Base-by-base conservation (phyloP, 2,888 invertebrate genomes). In the Teinopalpus imperialis region DNA sequence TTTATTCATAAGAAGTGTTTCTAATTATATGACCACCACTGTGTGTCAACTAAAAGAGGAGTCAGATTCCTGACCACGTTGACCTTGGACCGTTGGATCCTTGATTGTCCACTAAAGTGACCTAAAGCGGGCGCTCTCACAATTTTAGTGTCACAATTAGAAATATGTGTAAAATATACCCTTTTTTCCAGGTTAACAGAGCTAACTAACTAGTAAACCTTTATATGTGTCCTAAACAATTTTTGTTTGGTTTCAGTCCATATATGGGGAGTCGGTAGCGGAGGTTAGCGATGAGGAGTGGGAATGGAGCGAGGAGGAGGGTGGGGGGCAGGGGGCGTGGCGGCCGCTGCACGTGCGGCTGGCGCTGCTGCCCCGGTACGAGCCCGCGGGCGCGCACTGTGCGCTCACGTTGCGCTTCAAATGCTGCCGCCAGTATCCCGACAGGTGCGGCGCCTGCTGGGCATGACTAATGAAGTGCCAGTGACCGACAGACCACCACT, bases 381-480 rank as follows among this genome's bases (percentile, higher is more conserved):
- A 95, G 55, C 94, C 93, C 43, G 91, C 92, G 34, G 92, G 93
- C 1, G 87, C 90, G 2, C 91, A 95, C 73, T 95, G 94, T 12
- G 91, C 92, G 53, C 90, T 96, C 3, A 94, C 95, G 51, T 76
- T 98, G 40, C 93, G 93, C 59, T 89, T 98, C 14, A 91, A 90
- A 43, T 97, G 97, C 63, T 90, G 93, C 13, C 78, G 89, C 0
- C 91, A 90, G 46, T 98, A 98, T 85, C 98, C 98, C 12, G 92
- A 95, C 66, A 90, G 92, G 95, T 96, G 90, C 83, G 93, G 8
- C 2, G 2, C 16, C 1, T n/a, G 7, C 14, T 14, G n/a, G n/a
- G n/a, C n/a, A n/a, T n/a, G n/a, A n/a, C n/a, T n/a, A n/a, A n/a
- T n/a, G n/a, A n/a, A n/a, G n/a, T n/a, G n/a, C n/a, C n/a, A n/a